Evolutionary conservation across 2,797 vertebrate species (phyloP).

Genomic region (Bufotes viridis): DNA sequence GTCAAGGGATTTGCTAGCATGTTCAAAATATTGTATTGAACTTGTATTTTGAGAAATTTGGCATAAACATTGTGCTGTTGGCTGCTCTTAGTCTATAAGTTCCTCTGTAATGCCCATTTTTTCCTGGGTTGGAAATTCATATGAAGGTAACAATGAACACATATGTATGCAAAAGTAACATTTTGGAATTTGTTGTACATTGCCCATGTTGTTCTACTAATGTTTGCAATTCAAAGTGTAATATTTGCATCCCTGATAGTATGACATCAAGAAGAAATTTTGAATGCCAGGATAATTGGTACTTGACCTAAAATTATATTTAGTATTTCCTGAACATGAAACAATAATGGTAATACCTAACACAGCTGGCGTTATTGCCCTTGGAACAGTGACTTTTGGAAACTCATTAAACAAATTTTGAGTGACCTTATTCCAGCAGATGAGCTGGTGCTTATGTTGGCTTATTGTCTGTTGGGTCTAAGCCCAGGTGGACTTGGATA

Average conservation of each 20-base stretch:
- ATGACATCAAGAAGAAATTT: not conserved
- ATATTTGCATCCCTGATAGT: not conserved
- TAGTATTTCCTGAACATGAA: constrained; percentile 1
- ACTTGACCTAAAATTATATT: not conserved
- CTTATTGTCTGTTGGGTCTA: constrained; percentile 25
- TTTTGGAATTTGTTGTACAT: not conserved
- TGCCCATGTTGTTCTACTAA: not conserved
- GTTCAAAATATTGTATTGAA: too few relatives aligned
- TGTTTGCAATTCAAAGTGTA: not conserved
- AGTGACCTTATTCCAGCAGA: constrained; percentile 10
- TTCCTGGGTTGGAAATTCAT: too few relatives aligned
- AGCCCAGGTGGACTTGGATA: constrained; percentile 25
- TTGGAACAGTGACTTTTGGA: constrained; percentile 13
- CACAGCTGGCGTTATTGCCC: constrained; percentile 30
- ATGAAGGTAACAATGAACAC: too few relatives aligned
- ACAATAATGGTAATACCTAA: constrained; percentile 11
- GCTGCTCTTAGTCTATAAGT: too few relatives aligned
- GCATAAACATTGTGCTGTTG: too few relatives aligned
- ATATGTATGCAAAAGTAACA: too few relatives aligned
- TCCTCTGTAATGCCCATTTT: too few relatives aligned
- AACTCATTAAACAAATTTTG: constrained; percentile 9
- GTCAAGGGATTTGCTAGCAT: too few relatives aligned
- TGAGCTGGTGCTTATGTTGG: constrained; percentile 17
- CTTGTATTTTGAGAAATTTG: too few relatives aligned
- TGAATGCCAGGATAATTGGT: not conserved